Conservation (phyloP, 2,113 vertebrate genomes). For the Myrmecobius fasciatus region DNA sequence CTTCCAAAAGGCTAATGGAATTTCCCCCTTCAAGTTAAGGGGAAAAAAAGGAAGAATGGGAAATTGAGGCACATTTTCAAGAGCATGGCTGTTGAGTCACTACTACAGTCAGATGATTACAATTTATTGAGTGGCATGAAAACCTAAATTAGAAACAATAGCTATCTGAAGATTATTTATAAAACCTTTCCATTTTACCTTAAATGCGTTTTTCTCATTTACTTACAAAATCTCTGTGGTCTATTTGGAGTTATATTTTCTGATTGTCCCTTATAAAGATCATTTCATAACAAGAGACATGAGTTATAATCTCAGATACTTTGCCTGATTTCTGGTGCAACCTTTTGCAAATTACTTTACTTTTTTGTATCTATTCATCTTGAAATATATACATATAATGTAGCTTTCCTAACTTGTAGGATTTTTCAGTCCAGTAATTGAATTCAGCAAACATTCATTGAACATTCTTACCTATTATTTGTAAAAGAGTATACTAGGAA, state of each 20-base stretch:
- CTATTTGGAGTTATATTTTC: constrained; percentile 20
- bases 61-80: constrained; percentile 31
- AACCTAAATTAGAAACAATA: constrained; percentile 14
- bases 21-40: constrained; percentile 18
- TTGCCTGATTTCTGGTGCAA: not conserved
- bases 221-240: not conserved
- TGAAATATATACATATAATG: constrained; percentile 65
- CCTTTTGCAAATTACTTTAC: not conserved
- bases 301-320: not conserved
- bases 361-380: constrained; percentile 1
- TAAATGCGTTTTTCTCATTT: not conserved
- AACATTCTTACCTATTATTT: not conserved
- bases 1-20: not conserved
- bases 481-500: not conserved
- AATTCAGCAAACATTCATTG: constrained; percentile 2
- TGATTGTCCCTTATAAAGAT: constrained; percentile 1
- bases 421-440: constrained; percentile 23
- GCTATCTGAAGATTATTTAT: constrained; percentile 12
- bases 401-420: constrained; percentile 58
- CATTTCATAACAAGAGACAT: not conserved
- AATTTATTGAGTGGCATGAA: not conserved
- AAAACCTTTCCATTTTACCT: constrained; percentile 26
- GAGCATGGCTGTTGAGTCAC: not conserved
- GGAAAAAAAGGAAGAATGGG: constrained; percentile 5
- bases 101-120: not conserved